Evolutionary conservation across 2,113 vertebrate genomes (phyloP).

Genomic region (Salminus brasiliensis): DNA sequence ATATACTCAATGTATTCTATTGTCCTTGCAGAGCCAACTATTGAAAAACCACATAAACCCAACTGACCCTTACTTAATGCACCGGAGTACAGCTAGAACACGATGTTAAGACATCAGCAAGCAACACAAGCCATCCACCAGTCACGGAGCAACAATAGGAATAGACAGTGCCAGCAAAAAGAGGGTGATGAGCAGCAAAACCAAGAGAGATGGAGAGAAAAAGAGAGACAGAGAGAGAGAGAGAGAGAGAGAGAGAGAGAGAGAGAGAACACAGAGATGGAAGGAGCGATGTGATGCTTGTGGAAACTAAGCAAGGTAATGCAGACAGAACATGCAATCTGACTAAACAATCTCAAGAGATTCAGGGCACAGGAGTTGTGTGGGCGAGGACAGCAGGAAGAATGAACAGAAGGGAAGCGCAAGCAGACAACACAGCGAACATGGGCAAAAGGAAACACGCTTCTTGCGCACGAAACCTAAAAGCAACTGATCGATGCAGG

Average conservation of each 20-base stretch:
- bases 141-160: conserved; percentile 13
- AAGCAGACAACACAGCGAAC: conserved; percentile 17
- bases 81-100: neutral
- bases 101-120: neutral
- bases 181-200: no score
- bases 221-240: conserved; percentile 17
- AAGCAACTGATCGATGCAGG: conserved; percentile 43
- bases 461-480: conserved; percentile 45
- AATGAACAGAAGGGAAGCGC: conserved; percentile 37
- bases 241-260: conserved; percentile 26
- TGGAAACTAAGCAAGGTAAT: conserved; percentile 44
- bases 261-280: conserved; percentile 13
- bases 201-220: no score
- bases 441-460: conserved; percentile 39
- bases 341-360: conserved; percentile 53
- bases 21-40: neutral
- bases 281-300: conserved; percentile 34
- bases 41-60: neutral
- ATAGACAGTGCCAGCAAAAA: neutral
- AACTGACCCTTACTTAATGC: no score
- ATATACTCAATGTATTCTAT: neutral
- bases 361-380: conserved; percentile 45
- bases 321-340: conserved; percentile 47
- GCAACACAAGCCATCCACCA: neutral
- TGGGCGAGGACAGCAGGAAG: conserved; percentile 49